Evolutionary conservation across 2,797 vertebrate genomes (phyloP).

Genomic region (Huso huso): DNA sequence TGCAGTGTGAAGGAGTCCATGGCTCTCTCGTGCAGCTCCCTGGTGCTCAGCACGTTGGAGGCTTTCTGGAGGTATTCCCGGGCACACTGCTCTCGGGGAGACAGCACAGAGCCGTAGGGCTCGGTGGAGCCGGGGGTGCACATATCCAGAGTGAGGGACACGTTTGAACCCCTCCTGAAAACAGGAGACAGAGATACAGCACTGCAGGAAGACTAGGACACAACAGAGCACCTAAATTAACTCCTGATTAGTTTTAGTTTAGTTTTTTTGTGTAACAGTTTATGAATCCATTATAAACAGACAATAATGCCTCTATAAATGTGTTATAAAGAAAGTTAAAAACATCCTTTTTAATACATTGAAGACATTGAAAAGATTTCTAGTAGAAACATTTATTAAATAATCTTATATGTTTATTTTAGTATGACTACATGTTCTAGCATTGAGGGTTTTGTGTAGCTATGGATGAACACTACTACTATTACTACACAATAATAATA

Average conservation of each 20-base stretch:
- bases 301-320: too few relatives aligned
- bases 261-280: too few relatives aligned
- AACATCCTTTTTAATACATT: too few relatives aligned
- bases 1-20: slow-evolving; percentile 87
- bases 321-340: neutral
- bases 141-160: slow-evolving; percentile 96
- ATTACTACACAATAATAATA: too few relatives aligned
- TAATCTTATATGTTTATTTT: too few relatives aligned
- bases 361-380: too few relatives aligned
- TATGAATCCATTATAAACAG: too few relatives aligned
- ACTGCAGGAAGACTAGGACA: slow-evolving; percentile 4
- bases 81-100: slow-evolving; percentile 83
- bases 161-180: slow-evolving; percentile 90
- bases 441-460: too few relatives aligned
- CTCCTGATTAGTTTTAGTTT: too few relatives aligned
- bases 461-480: too few relatives aligned
- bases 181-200: slow-evolving; percentile 11
- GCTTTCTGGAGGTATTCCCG: slow-evolving; percentile 84
- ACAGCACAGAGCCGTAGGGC: slow-evolving; percentile 85
- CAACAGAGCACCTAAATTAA: neutral
- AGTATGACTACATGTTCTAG: too few relatives aligned
- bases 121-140: slow-evolving; percentile 90
- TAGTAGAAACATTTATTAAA: too few relatives aligned
- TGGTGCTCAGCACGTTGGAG: slow-evolving; percentile 71
- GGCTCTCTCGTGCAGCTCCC: slow-evolving; percentile 80